phyloP scores from a whole-genome alignment of 2,113 vertebrate genomes.

The Lepisosteus oculatus region DNA sequence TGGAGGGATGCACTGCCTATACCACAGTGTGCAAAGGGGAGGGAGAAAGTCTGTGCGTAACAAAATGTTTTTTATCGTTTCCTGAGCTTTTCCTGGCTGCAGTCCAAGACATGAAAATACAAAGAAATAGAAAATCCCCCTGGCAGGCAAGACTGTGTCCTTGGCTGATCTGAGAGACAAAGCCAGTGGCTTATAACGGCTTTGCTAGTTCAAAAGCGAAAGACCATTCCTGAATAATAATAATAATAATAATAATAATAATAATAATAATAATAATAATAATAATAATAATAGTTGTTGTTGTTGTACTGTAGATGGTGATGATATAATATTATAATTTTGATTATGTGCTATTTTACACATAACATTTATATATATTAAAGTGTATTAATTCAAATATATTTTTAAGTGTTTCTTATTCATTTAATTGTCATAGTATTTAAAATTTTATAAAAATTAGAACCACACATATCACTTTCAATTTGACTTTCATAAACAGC shows the following conservation, averaged over 20 bases:
- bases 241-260: slow-evolving; percentile 17
- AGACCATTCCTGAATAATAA: neutral
- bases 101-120: slow-evolving; percentile 12
- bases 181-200: slow-evolving; percentile 47
- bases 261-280: slow-evolving; percentile 26
- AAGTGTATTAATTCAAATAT: too few relatives aligned
- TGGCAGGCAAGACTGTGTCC: slow-evolving; percentile 7
- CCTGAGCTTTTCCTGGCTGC: slow-evolving; percentile 17
- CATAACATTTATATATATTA: too few relatives aligned
- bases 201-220: slow-evolving; percentile 34
- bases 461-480: too few relatives aligned
- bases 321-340: too few relatives aligned
- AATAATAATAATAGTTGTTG: slow-evolving; percentile 4
- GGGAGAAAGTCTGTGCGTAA: neutral
- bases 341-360: too few relatives aligned
- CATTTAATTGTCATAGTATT: too few relatives aligned
- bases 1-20: slow-evolving; percentile 29
- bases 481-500: too few relatives aligned
- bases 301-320: neutral
- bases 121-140: slow-evolving; percentile 27
- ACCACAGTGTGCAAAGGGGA: slow-evolving; percentile 21
- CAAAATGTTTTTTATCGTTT: slow-evolving; percentile 16
- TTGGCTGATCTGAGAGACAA: slow-evolving; percentile 53
- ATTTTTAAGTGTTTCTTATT: too few relatives aligned
- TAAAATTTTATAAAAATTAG: too few relatives aligned